Evolutionary conservation across 2,113 vertebrate genomes (phyloP), one percentile per base, ranked within the genome.

Genomic region (Ptyas mucosa): DNA sequence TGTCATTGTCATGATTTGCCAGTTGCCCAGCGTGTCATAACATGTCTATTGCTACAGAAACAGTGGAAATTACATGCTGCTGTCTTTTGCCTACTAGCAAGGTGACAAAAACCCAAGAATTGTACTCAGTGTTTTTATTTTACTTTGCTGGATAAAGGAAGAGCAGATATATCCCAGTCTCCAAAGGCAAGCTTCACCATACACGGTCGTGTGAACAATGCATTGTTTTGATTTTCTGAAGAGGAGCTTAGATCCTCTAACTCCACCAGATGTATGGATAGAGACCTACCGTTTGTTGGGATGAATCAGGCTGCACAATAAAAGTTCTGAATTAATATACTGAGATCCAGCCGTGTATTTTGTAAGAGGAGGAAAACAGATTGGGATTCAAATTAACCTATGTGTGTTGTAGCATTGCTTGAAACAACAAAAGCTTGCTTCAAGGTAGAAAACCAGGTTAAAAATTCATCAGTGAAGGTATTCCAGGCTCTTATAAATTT

Each of bases 241-340:
- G 85, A 34, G 29, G 91, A 58, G 92, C 93, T 88, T 92, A 92
- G 53, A 89, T 89, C 86, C 93, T 95, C 96, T 90, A 61, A 88
- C 94, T 93, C 46, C 21, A n/a, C 64, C 81, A 93, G 90, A 86
- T 55, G 51, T n/a, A 12, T 0, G 39, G 69, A 55, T 20, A 57
- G 52, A 92, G 93, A 90, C 91, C 92, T 81, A 81, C 8, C 20
- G 3, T 81, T 81, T 64, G 88, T 95, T 61, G 91, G 93, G 95
- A 91, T 61, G 89, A 90, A 91, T 85, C 94, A 92, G 89, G 95
- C 55, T 92, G 94, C 93, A 95, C 94, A 93, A 94, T 93, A 94
- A 95, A 96, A 85, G 88, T 87, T 94, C 88, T 95, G 46, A 23
- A 54, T 88, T 94, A 85, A 88, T 29, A 91, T 61, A 90, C 11